These are phyloP conservation scores for Clarias gariepinus DNA, from an alignment of 2,113 vertebrate species.

Conservation along the genomic window DNA sequence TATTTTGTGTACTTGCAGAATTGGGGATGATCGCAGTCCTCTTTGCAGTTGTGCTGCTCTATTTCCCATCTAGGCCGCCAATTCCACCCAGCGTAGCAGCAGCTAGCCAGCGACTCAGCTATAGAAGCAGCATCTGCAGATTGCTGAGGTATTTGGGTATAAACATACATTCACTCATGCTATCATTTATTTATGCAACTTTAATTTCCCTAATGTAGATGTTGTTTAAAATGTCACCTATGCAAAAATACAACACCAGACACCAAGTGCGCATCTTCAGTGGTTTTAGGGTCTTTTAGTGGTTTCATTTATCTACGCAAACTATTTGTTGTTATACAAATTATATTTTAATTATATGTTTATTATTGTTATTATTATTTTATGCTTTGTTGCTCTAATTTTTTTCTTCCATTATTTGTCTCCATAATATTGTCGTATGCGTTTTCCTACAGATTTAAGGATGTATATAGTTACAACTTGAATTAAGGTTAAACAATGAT, in stretches of 20 bases:
- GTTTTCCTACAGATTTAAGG: not conserved
- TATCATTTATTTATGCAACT: not conserved
- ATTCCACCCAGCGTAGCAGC: constrained; percentile 94
- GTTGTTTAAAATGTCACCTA: not conserved
- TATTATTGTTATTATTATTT: too few species aligned
- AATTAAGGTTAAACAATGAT: too few species aligned
- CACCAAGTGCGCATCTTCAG: not conserved
- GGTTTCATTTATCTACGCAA: not conserved
- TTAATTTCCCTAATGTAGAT: not conserved
- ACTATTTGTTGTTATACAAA: not conserved
- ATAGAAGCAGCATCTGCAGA: constrained; percentile 89
- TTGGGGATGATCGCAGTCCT: constrained; percentile 83
- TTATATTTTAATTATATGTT: not conserved
- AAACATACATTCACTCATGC: not conserved
- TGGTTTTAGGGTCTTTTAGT: not conserved
- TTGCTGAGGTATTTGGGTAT: constrained; percentile 80
- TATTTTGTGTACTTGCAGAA: constrained; percentile 72
- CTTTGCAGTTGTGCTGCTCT: constrained; percentile 82
- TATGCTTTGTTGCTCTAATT: not conserved
- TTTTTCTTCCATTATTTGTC: not conserved
- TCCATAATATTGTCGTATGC: not conserved
- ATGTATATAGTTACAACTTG: not conserved
- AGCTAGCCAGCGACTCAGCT: constrained; percentile 91
- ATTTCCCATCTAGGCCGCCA: constrained; percentile 92
- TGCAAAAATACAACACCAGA: not conserved